Evolutionary conservation across 2,888 invertebrate genomes (phyloP).

Genomic region (Tipula vernalis): DNA sequence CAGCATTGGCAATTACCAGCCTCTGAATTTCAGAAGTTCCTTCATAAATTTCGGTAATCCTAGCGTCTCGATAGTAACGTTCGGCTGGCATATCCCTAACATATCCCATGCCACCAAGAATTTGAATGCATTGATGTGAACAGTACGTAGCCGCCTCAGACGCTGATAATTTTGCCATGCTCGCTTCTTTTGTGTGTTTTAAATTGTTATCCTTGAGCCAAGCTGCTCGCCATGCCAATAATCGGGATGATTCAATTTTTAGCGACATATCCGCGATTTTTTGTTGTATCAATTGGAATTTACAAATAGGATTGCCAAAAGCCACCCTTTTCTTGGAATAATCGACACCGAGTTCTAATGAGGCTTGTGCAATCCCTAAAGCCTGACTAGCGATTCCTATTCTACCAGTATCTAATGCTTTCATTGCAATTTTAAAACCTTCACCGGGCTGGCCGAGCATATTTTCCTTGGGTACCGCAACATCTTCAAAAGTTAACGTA

Average conservation of each 20-base stretch:
- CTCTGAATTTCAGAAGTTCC: conserved; percentile 94
- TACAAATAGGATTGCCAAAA: conserved; percentile 77
- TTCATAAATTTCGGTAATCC: conserved; percentile 96
- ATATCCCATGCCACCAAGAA: conserved; percentile 86
- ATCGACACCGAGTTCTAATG: conserved; percentile 80
- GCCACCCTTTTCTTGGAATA: conserved; percentile 82
- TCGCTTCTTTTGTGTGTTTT: conserved; percentile 84
- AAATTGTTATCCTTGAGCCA: conserved; percentile 74
- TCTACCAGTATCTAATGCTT: conserved; percentile 76
- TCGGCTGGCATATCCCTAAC: conserved; percentile 94
- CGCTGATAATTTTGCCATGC: conserved; percentile 91
- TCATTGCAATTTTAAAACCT: conserved; percentile 97
- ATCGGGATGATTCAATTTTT: conserved; percentile 66
- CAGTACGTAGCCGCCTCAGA: conserved; percentile 90
- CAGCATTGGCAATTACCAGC: conserved; percentile 76
- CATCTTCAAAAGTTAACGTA: conserved; percentile 86
- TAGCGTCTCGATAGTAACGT: conserved; percentile 85
- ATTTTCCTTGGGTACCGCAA: conserved; percentile 66
- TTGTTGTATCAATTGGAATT: conserved; percentile 80
- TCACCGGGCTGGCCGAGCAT: conserved; percentile 70
- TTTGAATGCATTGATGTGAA: conserved; percentile 82
- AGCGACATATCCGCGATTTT: conserved; percentile 89
- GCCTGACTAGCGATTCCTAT: conserved; percentile 91
- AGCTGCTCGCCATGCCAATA: conserved; percentile 87
- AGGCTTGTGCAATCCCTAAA: conserved; percentile 86